Percentiles rank a stretch among this genome's conserved stretches.
These are phyloP conservation scores for Halyomorpha halys DNA, from an alignment of 1,140 invertebrate genomes.

Conservation along the genomic window DNA sequence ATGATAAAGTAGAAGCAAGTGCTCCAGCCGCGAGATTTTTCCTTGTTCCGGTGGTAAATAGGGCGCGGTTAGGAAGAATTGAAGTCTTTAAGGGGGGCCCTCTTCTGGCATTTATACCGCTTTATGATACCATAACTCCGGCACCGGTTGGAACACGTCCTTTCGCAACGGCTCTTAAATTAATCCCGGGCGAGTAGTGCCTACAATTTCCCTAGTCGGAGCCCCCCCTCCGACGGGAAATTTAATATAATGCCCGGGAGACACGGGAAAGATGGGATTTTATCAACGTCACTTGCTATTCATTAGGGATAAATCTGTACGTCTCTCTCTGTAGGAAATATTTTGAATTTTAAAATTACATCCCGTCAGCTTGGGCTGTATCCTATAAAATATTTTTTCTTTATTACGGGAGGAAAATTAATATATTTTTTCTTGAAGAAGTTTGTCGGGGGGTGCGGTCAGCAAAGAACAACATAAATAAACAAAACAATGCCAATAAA, in stretches of 20 bases:
- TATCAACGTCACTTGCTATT: not conserved
- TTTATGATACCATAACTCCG: constrained; percentile 1
- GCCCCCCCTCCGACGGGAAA: too few species aligned
- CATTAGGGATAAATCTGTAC: constrained; percentile 6
- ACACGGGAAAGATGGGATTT: too few species aligned
- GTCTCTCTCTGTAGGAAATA: too few species aligned
- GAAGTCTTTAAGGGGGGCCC: not conserved
- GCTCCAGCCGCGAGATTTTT: not conserved
- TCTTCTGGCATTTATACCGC: constrained; percentile 4
- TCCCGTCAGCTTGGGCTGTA: too few species aligned
- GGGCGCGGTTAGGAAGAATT: not conserved
- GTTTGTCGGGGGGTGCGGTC: too few species aligned
- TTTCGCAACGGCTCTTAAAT: not conserved
- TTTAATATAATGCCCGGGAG: too few species aligned
- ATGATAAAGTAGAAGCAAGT: not conserved
- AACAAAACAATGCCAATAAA: too few species aligned
- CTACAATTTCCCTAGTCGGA: too few species aligned
- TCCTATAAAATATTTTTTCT: not conserved
- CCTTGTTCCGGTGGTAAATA: not conserved
- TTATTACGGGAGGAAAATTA: not conserved
- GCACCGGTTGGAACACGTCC: not conserved
- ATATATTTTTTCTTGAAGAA: not conserved
- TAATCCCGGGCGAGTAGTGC: too few species aligned
- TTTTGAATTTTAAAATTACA: too few species aligned
- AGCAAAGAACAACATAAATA: too few species aligned